Conservation (phyloP, 1,140 invertebrate species). For the Mesaphorura yosii region DNA sequence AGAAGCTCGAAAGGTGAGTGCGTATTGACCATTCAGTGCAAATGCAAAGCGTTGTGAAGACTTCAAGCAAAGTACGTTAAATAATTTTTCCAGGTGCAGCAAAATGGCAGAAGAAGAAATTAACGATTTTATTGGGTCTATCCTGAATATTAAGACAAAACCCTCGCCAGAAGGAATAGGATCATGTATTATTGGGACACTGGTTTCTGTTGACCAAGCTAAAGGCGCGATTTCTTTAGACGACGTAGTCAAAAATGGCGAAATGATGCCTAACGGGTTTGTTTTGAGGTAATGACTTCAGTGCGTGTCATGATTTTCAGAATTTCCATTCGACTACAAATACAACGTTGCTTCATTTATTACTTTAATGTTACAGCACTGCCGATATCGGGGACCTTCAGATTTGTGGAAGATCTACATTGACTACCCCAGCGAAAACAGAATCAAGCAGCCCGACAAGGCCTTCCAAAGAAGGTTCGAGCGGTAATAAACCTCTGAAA, state of each 20-base stretch:
- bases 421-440: not conserved
- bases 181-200: conserved; percentile 18
- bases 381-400: not conserved
- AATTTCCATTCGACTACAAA: not conserved
- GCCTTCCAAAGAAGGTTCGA: too few relatives aligned
- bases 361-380: not conserved
- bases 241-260: conserved; percentile 22
- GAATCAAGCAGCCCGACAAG: not conserved
- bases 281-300: conserved; percentile 13
- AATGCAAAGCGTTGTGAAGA: too few relatives aligned
- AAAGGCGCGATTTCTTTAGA: conserved; percentile 15
- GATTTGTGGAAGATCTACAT: not conserved
- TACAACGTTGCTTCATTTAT: too few relatives aligned
- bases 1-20: too few relatives aligned
- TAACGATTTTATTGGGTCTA: conserved; percentile 21
- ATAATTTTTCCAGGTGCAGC: too few relatives aligned
- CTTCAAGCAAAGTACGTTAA: too few relatives aligned
- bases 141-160: conserved; percentile 13
- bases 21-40: too few relatives aligned
- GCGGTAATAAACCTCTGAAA: too few relatives aligned
- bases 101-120: too few relatives aligned
- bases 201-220: conserved; percentile 11
- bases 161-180: conserved; percentile 14
- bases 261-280: conserved; percentile 13
- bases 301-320: not conserved